Evolutionary conservation across 2,888 invertebrate species (phyloP).

Genomic region (Caenorhabditis becei): DNA sequence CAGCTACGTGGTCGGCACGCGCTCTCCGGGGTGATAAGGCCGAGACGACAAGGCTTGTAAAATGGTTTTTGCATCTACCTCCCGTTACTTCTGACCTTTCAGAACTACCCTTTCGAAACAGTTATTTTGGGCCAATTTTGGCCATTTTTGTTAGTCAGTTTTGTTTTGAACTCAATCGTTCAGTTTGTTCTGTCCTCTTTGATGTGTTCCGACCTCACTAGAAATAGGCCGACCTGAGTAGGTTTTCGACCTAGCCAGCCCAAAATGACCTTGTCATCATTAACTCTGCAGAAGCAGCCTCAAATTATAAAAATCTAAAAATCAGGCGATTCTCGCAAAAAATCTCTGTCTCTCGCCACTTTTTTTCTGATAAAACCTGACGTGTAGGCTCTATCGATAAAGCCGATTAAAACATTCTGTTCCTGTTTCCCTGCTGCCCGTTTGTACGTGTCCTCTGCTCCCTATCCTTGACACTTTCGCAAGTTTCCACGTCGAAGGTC

Average conservation of each 20-base stretch:
- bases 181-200: too few relatives aligned
- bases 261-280: too few relatives aligned
- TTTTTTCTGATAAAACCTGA: slow-evolving; percentile 22
- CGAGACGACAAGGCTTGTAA: too few relatives aligned
- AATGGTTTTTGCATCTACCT: slow-evolving; percentile 36
- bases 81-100: slow-evolving; percentile 42
- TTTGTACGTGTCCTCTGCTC: slow-evolving; percentile 38
- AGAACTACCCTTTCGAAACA: neutral
- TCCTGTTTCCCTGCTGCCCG: slow-evolving; percentile 37
- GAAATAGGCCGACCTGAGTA: neutral
- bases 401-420: slow-evolving; percentile 39
- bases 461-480: neutral
- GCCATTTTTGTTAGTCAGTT: neutral
- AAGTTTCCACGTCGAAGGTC: slow-evolving; percentile 16
- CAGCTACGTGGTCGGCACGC: slow-evolving; percentile 43
- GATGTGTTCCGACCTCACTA: neutral
- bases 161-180: too few relatives aligned
- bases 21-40: slow-evolving; percentile 25
- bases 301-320: too few relatives aligned
- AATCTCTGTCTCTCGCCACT: slow-evolving; percentile 5
- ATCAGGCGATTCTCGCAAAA: slow-evolving; percentile 29
- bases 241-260: slow-evolving; percentile 9
- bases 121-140: neutral
- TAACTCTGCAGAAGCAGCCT: too few relatives aligned
- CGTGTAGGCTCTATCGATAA: slow-evolving; percentile 15